These are phyloP conservation scores for Parasteatoda lunata DNA, from an alignment of 2,888 invertebrate genomes.

Conservation along the genomic window DNA sequence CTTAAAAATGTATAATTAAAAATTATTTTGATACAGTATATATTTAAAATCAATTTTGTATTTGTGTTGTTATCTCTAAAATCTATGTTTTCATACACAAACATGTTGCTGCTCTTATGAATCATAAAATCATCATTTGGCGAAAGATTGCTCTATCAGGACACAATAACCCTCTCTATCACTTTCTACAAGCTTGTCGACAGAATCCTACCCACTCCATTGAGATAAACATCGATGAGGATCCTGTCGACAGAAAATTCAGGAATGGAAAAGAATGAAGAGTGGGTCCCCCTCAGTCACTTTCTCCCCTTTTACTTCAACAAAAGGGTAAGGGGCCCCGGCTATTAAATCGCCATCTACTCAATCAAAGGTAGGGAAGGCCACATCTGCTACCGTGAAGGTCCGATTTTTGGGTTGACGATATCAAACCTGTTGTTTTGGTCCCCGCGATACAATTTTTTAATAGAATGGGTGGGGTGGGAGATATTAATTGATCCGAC, in stretches of 20 bases:
- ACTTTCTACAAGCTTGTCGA: conserved; percentile 29
- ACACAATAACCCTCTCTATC: background rate
- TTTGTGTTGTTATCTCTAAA: too few species aligned
- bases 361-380: conserved; percentile 40
- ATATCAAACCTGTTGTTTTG: conserved; percentile 52
- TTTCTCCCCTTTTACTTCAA: conserved; percentile 35
- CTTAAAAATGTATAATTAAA: too few species aligned
- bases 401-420: conserved; percentile 33
- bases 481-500: conserved; percentile 35
- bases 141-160: background rate
- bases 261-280: conserved; percentile 28
- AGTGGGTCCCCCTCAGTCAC: conserved; percentile 42
- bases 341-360: conserved; percentile 64
- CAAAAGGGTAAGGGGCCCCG: conserved; percentile 45
- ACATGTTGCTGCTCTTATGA: too few species aligned
- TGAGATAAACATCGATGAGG: conserved; percentile 35
- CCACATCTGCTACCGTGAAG: conserved; percentile 53
- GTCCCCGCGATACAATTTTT: conserved; percentile 25
- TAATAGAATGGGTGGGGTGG: conserved; percentile 24
- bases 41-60: too few species aligned
- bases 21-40: too few species aligned
- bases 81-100: too few species aligned
- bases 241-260: background rate
- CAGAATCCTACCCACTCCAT: conserved; percentile 35
- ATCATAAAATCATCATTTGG: background rate